Percentiles rank a stretch among this genome's conserved stretches.
phyloP scores from a whole-genome alignment of 92 coral and sea anemone genomes.

The Porites rus region DNA sequence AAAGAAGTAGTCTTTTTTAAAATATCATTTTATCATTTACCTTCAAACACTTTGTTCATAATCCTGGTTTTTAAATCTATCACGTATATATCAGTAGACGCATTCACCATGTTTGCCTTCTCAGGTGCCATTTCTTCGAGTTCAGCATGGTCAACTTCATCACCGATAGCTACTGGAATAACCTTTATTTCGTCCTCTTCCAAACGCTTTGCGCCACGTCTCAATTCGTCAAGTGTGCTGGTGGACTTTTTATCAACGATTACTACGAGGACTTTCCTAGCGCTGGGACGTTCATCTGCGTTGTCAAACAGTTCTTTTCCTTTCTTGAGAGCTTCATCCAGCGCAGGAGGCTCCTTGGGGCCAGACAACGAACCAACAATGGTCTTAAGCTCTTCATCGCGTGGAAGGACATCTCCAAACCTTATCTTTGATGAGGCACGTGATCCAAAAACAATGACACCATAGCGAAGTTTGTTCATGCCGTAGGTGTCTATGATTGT shows the following conservation, averaged over 20 bases:
- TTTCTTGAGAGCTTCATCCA: slow-evolving; percentile 62
- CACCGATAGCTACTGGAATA: slow-evolving; percentile 78
- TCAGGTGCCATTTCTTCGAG: slow-evolving; percentile 66
- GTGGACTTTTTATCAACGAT: slow-evolving; percentile 71
- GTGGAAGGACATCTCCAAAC: slow-evolving; percentile 60
- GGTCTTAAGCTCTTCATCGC: slow-evolving; percentile 50
- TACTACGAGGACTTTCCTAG: slow-evolving; percentile 80
- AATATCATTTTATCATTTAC: neutral
- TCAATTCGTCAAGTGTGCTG: slow-evolving; percentile 46
- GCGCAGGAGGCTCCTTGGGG: slow-evolving; percentile 45
- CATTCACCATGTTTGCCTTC: slow-evolving; percentile 63
- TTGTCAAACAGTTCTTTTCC: slow-evolving; percentile 63
- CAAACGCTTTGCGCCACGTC: slow-evolving; percentile 43
- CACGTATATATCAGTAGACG: slow-evolving; percentile 45
- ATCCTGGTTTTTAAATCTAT: slow-evolving; percentile 64
- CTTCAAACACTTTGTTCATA: slow-evolving; percentile 65
- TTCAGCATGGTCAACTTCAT: slow-evolving; percentile 60
- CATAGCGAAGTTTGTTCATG: slow-evolving; percentile 76
- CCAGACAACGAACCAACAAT: slow-evolving; percentile 47
- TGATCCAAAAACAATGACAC: slow-evolving; percentile 75
- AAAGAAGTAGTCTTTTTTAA: too few relatives aligned
- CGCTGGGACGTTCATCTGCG: slow-evolving; percentile 74
- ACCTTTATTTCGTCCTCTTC: slow-evolving; percentile 68
- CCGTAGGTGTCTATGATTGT: slow-evolving; percentile 71
- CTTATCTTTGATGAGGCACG: slow-evolving; percentile 41